These are phyloP conservation scores for Diprion similis DNA, from an alignment of 1,140 invertebrate genomes.

Conservation along the genomic window DNA sequence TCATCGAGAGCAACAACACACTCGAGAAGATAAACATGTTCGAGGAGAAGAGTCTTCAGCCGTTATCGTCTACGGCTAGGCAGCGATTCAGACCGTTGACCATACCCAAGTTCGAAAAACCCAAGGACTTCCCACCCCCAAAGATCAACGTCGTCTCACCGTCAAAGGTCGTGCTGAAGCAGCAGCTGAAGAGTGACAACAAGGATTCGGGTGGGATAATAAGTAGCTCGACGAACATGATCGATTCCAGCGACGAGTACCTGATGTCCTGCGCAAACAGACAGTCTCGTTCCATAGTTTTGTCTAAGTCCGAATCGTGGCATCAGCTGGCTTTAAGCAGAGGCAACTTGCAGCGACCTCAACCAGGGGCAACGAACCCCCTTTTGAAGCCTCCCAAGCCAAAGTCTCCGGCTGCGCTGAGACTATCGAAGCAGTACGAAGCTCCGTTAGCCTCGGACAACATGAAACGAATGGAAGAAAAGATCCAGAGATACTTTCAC, in stretches of 20 bases:
- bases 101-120: not conserved
- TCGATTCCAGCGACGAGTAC: slow-evolving; percentile 58
- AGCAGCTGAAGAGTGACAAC: slow-evolving; percentile 27
- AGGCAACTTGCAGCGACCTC: slow-evolving; percentile 40
- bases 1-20: slow-evolving; percentile 38
- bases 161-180: slow-evolving; percentile 44
- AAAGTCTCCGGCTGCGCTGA: slow-evolving; percentile 75
- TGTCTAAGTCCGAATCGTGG: slow-evolving; percentile 85
- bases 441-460: slow-evolving; percentile 77
- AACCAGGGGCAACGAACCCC: slow-evolving; percentile 48
- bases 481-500: slow-evolving; percentile 82
- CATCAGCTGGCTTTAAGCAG: slow-evolving; percentile 65
- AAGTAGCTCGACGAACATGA: slow-evolving; percentile 32
- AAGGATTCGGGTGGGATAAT: slow-evolving; percentile 35
- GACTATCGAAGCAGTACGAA: slow-evolving; percentile 77
- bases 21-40: slow-evolving; percentile 48
- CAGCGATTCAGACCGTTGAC: not conserved
- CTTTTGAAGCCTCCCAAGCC: slow-evolving; percentile 65
- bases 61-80: not conserved
- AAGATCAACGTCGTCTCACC: slow-evolving; percentile 36
- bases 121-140: not conserved
- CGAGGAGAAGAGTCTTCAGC: slow-evolving; percentile 36
- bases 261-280: slow-evolving; percentile 49
- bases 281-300: slow-evolving; percentile 53
- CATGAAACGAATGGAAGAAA: slow-evolving; percentile 75